Base-by-base conservation (phyloP, 2,797 vertebrate species). In the Eremophila alpestris region DNA sequence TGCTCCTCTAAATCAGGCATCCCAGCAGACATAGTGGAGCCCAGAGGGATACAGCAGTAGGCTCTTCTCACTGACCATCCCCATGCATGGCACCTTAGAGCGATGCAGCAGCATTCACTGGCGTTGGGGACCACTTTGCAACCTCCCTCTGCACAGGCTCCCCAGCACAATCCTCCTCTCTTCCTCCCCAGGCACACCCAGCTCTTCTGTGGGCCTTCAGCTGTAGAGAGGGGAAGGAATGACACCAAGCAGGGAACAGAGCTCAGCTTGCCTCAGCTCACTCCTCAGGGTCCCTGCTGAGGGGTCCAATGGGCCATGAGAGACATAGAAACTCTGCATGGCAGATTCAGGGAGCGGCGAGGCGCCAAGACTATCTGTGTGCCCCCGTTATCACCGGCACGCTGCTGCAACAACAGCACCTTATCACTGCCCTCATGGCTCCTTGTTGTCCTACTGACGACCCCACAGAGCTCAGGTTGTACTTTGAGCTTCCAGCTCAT, bases 341-440 rank as follows among this genome's bases (percentile, higher is more conserved):
- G 8, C 65, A 90, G 83, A 83, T 20, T 71, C 18, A 77, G 34
- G 22, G 49, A 84, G 78, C 0, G 0, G 55, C 0, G 1, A 87
- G 90, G 76, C n/a, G 1, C 62, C 65, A 21, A 43, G 58, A 34
- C 80, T 73, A 56, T 63, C 62, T 26, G 43, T 0, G 0, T 8
- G 34, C 49, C 64, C 56, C 52, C 0, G 0, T 64, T 93, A 74
- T 55, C 59, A 2, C 2, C 1, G 52, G 19, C 30, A 17, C 0
- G 0, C 29, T 51, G 84, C 55, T 0, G 5, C 52, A 41, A 65
- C 1, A 3, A 32, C 63, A 54, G 43, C 27, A 3, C 78, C 59
- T 87, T 84, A 87, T 70, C 49, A n/a, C 22, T 6, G 0, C 14
- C 1, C 0, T 45, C 36, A 62, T 34, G 51, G 49, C 83, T 89